These are phyloP conservation scores for Clarias magur DNA, from an alignment of 2,113 vertebrate genomes.

Conservation along the genomic window DNA sequence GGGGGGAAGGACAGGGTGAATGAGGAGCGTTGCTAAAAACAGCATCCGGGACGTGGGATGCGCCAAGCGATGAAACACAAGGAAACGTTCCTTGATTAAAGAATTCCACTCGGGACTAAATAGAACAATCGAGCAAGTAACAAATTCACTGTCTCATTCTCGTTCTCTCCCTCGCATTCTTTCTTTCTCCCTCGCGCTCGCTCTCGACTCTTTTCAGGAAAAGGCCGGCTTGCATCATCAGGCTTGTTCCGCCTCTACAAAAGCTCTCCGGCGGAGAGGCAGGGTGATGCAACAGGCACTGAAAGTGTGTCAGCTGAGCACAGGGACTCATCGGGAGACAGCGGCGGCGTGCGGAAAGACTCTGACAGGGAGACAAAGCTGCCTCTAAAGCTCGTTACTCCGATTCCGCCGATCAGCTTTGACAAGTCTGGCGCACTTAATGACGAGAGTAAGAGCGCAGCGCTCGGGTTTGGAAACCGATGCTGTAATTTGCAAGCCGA, in stretches of 20 bases:
- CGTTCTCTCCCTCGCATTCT: neutral
- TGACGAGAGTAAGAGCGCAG: neutral
- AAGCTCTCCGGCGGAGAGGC: conserved; percentile 1
- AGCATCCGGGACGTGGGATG: neutral
- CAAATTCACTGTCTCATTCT: neutral
- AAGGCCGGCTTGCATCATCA: conserved; percentile 6
- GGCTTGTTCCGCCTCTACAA: conserved; percentile 5
- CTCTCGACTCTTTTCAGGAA: neutral
- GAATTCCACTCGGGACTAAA: neutral
- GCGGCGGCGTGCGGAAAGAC: neutral
- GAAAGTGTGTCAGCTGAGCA: conserved; percentile 26
- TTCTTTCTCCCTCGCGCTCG: neutral
- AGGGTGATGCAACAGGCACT: conserved; percentile 45
- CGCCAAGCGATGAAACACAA: neutral
- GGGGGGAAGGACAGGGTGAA: neutral
- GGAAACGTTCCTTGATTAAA: neutral
- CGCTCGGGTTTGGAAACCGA: neutral
- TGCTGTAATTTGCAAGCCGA: neutral
- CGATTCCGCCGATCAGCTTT: neutral
- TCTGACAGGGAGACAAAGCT: neutral
- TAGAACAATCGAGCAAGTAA: neutral
- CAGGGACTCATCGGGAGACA: neutral
- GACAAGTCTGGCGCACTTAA: neutral
- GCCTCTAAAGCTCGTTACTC: neutral
- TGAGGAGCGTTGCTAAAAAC: conserved; percentile 13